Base-by-base conservation (phyloP, 2,113 vertebrate genomes). In the Pao palembangensis region DNA sequence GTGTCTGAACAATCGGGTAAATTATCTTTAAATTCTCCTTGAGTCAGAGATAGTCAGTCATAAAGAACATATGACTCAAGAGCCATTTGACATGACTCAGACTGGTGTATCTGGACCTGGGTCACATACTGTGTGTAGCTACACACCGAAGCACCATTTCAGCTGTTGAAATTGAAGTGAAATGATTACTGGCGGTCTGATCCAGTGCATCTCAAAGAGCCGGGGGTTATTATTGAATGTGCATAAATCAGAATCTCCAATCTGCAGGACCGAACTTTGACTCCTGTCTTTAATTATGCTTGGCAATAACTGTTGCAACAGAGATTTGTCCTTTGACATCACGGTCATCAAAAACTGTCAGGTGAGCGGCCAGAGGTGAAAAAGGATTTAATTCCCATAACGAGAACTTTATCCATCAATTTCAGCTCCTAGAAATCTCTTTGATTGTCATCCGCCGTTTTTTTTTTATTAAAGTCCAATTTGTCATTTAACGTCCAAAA, bases 251-350 rank as follows among this genome's bases (percentile, higher is more conserved):
- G 34, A 50, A 67, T 71, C 31, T 34, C 53, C 55, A 78, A 76
- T 66, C 28, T 51, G 55, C 55, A 51, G 34, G 73, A 48, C 48
- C 61, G 55, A 77, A 65, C 81, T 81, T 67, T 76, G 64, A 76
- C 58, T 61, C 1, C 2, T 69, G 44, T 63, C 31, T 73, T 69
- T 79, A 82, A 82, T 84, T 56, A 79, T 46, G 53, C 59, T 64
- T 42, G 43, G 56, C 42, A 38, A 67, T 72, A 72, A 76, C 16
- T 16, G 34, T 54, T 47, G 71, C 49, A 56, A 17, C 41, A 38
- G 49, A 68, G 21, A 56, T 46, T 51, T 17, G 18, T 52, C 63
- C 12, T 60, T 31, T 60, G 64, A 67, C 81, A 62, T 53, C 18
- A 16, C n/a, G 47, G 67, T 62, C 41, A 43, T 49, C 47, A 59